These are phyloP conservation scores for Palythoa caribaeorum DNA, from an alignment of 92 coral and sea anemone species.

Conservation along the genomic window DNA sequence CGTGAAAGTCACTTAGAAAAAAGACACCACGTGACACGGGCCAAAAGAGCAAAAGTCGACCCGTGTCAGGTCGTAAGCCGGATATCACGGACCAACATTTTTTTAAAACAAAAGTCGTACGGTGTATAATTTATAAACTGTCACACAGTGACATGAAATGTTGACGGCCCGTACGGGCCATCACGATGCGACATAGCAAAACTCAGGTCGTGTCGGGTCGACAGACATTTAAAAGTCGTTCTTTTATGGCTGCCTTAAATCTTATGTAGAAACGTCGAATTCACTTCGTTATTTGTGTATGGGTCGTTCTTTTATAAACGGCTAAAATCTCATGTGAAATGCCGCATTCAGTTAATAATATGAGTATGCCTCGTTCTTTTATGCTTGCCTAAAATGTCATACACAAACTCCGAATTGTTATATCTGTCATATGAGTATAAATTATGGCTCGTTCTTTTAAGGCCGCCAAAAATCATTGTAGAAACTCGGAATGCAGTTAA, in stretches of 20 bases:
- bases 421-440: too few relatives aligned
- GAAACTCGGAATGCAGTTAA: background rate
- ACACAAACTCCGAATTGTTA: background rate
- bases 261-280: background rate
- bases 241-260: background rate
- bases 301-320: background rate
- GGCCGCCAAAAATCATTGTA: too few relatives aligned
- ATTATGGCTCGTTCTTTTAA: too few relatives aligned
- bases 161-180: constrained; percentile 11
- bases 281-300: background rate
- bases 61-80: too few relatives aligned
- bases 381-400: background rate
- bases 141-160: background rate
- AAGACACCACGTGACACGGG: constrained; percentile 13
- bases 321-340: background rate
- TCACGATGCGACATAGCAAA: constrained; percentile 5
- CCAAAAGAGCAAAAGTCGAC: background rate
- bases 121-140: background rate
- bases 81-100: background rate
- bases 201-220: background rate
- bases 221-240: background rate
- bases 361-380: constrained; percentile 8
- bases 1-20: background rate
- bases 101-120: background rate
- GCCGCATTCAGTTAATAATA: background rate